Percentiles rank a stretch among this genome's conserved stretches.
Conservation (phyloP, 2,113 vertebrate genomes). For the Cariama cristata region DNA sequence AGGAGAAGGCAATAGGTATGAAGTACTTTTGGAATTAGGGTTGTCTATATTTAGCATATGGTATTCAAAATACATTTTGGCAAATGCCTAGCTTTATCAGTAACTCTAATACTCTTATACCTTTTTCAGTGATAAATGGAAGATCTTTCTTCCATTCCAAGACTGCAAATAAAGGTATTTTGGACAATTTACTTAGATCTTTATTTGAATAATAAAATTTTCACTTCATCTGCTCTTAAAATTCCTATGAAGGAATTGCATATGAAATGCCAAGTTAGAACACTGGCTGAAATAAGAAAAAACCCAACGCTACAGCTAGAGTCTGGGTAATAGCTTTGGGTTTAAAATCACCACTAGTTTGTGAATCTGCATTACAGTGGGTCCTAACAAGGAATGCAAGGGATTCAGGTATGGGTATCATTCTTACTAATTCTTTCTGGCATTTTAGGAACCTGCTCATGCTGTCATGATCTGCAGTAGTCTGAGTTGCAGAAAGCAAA, state of each 20-base stretch:
- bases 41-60: neutral
- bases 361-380: neutral
- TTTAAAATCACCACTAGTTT: neutral
- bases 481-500: neutral
- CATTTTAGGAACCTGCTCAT: neutral
- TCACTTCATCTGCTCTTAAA: neutral
- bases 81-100: neutral
- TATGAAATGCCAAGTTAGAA: neutral
- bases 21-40: neutral
- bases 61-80: neutral
- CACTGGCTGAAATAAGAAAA: neutral
- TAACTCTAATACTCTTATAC: neutral
- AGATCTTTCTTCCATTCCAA: neutral
- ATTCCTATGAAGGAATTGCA: neutral
- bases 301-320: rapidly evolving
- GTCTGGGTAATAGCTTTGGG: neutral
- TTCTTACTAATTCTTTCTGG: neutral
- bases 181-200: neutral
- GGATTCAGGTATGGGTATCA: neutral
- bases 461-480: neutral
- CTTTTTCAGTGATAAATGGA: neutral
- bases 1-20: neutral
- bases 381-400: neutral
- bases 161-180: neutral
- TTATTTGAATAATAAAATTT: neutral